Percentiles rank a stretch among this genome's conserved stretches.
These are phyloP conservation scores for Vulpes ferrilata DNA, from an alignment of 2,113 vertebrate species.

Conservation along the genomic window DNA sequence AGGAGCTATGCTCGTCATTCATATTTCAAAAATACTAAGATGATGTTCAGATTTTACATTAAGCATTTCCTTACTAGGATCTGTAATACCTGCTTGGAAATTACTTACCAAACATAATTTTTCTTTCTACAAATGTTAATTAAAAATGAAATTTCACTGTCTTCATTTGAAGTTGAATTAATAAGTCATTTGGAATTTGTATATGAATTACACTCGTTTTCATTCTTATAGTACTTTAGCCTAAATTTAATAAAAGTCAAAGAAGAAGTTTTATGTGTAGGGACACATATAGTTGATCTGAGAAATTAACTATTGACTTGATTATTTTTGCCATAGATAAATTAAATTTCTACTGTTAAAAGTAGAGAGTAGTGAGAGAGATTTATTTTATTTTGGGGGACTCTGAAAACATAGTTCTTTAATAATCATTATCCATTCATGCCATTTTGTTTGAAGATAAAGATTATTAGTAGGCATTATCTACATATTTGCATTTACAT, in stretches of 20 bases:
- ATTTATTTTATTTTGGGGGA: background rate
- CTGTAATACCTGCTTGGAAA: background rate
- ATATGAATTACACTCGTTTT: background rate
- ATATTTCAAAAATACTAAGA: constrained; percentile 13
- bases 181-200: background rate
- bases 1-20: background rate
- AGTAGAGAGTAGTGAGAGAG: background rate
- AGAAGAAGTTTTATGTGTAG: background rate
- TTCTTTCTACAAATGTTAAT: constrained; percentile 12
- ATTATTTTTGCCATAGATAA: constrained; percentile 19
- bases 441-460: background rate
- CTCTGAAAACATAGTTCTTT: background rate
- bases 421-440: background rate
- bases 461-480: background rate
- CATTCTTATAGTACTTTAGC: background rate
- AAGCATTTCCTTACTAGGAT: background rate
- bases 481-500: background rate
- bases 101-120: background rate
- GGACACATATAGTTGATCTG: background rate
- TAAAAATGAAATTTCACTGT: background rate
- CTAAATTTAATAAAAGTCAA: constrained; percentile 31
- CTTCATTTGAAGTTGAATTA: constrained; percentile 31
- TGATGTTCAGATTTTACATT: constrained; percentile 10
- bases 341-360: background rate
- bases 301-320: background rate